phyloP scores from a whole-genome alignment of 2,888 invertebrate genomes.

The Didymodactylos carnosus region DNA sequence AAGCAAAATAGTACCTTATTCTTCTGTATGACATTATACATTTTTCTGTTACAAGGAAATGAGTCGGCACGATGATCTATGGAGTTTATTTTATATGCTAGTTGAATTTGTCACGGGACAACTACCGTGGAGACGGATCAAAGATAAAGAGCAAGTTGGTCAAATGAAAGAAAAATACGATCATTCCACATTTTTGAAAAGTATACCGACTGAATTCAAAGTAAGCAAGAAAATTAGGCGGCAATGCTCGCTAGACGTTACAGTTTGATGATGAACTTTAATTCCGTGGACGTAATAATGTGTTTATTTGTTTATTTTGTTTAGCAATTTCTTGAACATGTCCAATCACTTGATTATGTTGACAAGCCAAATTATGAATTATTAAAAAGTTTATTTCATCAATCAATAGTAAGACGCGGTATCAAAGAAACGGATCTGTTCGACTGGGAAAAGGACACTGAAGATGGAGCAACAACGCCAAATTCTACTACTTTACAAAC shows the following conservation, averaged over 20 bases:
- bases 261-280: too few relatives aligned
- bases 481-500: background rate
- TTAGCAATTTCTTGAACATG: slow-evolving; percentile 59
- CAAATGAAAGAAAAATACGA: slow-evolving; percentile 62
- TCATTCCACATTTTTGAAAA: slow-evolving; percentile 70
- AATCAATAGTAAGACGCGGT: slow-evolving; percentile 80
- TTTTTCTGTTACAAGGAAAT: slow-evolving; percentile 51
- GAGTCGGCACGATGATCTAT: slow-evolving; percentile 96
- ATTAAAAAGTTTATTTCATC: slow-evolving; percentile 46
- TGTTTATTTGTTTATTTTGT: background rate
- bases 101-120: slow-evolving; percentile 97
- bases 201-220: slow-evolving; percentile 75
- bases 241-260: background rate
- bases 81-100: slow-evolving; percentile 98
- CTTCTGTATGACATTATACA: background rate
- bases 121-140: slow-evolving; percentile 83
- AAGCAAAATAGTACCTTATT: background rate
- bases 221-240: slow-evolving; percentile 36
- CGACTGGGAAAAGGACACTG: slow-evolving; percentile 61
- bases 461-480: background rate
- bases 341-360: slow-evolving; percentile 71
- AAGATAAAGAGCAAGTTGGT: slow-evolving; percentile 23
- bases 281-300: too few relatives aligned
- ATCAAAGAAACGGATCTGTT: slow-evolving; percentile 73
- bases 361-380: slow-evolving; percentile 87